Evolutionary conservation across 1,140 invertebrate species (phyloP).

Genomic region (Hylaeus anthracinus): DNA sequence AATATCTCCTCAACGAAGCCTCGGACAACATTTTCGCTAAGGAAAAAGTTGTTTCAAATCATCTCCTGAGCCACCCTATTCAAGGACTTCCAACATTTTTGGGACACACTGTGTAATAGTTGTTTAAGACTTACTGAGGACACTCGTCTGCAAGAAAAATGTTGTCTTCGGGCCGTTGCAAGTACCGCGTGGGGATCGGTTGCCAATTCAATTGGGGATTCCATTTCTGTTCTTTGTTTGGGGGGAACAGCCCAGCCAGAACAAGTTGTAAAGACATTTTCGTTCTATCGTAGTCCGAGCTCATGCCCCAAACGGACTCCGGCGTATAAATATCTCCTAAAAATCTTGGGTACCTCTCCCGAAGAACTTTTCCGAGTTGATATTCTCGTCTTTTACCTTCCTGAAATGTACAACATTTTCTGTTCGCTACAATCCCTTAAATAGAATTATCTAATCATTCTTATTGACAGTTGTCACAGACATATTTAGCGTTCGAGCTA

Average conservation of each 20-base stretch:
- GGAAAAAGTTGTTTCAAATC: too few relatives aligned
- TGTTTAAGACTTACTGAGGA: conserved; percentile 72
- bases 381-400: conserved; percentile 79
- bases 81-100: too few relatives aligned
- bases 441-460: neutral
- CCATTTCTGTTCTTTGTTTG: conserved; percentile 77
- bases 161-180: conserved; percentile 76
- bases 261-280: conserved; percentile 83
- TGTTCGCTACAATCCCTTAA: neutral
- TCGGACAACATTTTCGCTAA: too few relatives aligned
- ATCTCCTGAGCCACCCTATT: too few relatives aligned
- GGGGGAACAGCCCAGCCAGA: conserved; percentile 81
- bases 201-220: conserved; percentile 81
- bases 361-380: conserved; percentile 76
- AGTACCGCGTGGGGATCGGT: conserved; percentile 81
- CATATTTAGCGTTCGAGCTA: too few relatives aligned
- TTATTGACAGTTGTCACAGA: too few relatives aligned
- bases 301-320: conserved; percentile 73
- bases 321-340: conserved; percentile 76
- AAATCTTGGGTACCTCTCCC: conserved; percentile 74
- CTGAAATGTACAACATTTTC: conserved; percentile 61
- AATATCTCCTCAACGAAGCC: too few relatives aligned
- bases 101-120: too few relatives aligned
- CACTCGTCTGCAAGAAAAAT: conserved; percentile 56
- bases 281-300: conserved; percentile 82